Conservation (phyloP, 1,140 invertebrate genomes). For the Mya arenaria region DNA sequence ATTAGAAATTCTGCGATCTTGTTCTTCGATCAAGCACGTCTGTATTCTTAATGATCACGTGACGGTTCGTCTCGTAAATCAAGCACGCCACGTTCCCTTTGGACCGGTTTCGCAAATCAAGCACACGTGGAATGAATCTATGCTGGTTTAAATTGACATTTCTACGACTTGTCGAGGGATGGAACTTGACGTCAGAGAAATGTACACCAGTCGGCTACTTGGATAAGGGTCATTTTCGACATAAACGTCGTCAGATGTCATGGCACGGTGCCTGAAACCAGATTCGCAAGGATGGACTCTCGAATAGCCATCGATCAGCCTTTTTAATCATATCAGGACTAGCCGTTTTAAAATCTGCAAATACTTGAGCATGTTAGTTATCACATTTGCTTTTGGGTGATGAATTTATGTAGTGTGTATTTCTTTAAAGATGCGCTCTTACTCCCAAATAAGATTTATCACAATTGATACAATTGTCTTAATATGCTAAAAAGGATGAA, state of each 20-base stretch:
- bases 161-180: conserved; percentile 42
- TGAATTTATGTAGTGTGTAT: too few species aligned
- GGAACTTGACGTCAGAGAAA: conserved; percentile 42
- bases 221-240: conserved; percentile 28
- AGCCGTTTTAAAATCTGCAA: too few species aligned
- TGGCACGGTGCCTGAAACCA: too few species aligned
- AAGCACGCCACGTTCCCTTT: conserved; percentile 43
- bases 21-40: conserved; percentile 36
- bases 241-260: conserved; percentile 5
- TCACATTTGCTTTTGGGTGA: too few species aligned
- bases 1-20: conserved; percentile 34
- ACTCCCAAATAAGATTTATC: too few species aligned
- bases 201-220: conserved; percentile 43
- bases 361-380: too few species aligned
- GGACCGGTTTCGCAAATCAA: conserved; percentile 44
- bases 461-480: too few species aligned
- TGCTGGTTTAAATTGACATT: conserved; percentile 54
- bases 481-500: too few species aligned
- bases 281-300: too few species aligned
- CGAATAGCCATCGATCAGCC: too few species aligned
- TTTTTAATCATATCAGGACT: too few species aligned
- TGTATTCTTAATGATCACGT: conserved; percentile 40
- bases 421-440: too few species aligned
- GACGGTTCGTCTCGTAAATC: conserved; percentile 48
- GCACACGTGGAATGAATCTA: conserved; percentile 53